These are phyloP conservation scores for Protula sp. DNA, from an alignment of 2,888 invertebrate genomes.

Conservation along the genomic window DNA sequence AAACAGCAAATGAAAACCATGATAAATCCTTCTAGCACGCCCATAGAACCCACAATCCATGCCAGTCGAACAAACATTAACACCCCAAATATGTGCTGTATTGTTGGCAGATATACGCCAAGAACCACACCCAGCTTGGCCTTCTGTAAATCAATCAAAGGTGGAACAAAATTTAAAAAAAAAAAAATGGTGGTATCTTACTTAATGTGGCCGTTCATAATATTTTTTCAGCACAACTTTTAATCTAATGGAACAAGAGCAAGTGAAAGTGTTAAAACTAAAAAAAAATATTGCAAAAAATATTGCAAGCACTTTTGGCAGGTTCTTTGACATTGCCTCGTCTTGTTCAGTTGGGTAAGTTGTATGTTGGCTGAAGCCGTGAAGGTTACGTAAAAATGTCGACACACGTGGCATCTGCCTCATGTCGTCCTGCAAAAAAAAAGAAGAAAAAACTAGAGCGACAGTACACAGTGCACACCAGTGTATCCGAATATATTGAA, in stretches of 20 bases:
- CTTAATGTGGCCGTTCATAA: too few species aligned
- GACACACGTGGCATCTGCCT: constrained; percentile 24
- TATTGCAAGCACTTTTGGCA: constrained; percentile 21
- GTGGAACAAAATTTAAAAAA: not conserved
- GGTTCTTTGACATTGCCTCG: constrained; percentile 13
- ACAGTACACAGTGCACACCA: too few species aligned
- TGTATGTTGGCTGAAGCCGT: constrained; percentile 10
- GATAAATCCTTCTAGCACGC: constrained; percentile 23
- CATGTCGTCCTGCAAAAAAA: constrained; percentile 25
- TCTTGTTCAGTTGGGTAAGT: constrained; percentile 18
- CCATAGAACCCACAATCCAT: constrained; percentile 31
- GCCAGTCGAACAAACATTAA: constrained; percentile 33
- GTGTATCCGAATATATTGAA: too few species aligned
- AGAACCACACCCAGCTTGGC: constrained; percentile 29
- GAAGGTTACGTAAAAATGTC: constrained; percentile 21
- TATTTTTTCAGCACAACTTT: too few species aligned
- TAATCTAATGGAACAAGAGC: too few species aligned
- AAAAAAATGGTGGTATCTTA: too few species aligned
- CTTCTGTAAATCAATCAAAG: constrained; percentile 22
- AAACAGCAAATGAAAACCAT: constrained; percentile 36
- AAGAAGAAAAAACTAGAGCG: not conserved
- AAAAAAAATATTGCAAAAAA: too few species aligned
- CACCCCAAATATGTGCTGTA: constrained; percentile 36
- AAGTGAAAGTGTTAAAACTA: too few species aligned
- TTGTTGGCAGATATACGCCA: constrained; percentile 34